Conservation (phyloP, 2,888 invertebrate genomes). For the Ceraclea dissimilis region DNA sequence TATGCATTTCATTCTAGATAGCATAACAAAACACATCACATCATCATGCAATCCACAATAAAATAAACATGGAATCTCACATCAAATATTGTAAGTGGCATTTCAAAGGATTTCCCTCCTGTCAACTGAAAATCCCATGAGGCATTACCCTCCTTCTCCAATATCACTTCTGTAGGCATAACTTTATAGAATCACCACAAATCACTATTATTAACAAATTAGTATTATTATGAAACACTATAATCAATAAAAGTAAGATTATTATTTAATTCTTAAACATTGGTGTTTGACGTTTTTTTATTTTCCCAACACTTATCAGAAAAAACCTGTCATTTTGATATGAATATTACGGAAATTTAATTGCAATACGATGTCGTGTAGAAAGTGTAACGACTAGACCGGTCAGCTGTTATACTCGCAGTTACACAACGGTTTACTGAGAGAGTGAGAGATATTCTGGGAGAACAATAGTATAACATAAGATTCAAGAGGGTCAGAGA, state of each 20-base stretch:
- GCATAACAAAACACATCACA: too few species aligned
- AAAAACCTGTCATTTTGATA: constrained; percentile 13
- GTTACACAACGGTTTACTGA: constrained; percentile 20
- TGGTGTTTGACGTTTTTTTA: too few species aligned
- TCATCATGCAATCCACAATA: too few species aligned
- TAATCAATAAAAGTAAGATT: too few species aligned
- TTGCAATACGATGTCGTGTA: constrained; percentile 19
- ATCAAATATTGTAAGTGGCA: constrained; percentile 42
- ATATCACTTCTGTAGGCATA: constrained; percentile 23
- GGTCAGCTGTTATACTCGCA: constrained; percentile 6
- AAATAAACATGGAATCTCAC: too few species aligned
- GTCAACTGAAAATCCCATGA: constrained; percentile 41
- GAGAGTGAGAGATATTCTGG: constrained; percentile 16
- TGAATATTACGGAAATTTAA: constrained; percentile 23
- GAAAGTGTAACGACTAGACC: constrained; percentile 23
- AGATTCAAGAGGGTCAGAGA: background rate
- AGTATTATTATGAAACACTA: background rate
- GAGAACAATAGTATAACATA: constrained; percentile 1
- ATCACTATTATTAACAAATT: background rate
- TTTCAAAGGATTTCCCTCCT: constrained; percentile 39
- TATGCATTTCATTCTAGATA: too few species aligned
- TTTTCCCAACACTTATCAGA: background rate
- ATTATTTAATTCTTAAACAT: too few species aligned
- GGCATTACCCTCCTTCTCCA: constrained; percentile 17
- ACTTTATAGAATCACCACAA: background rate